Base-by-base conservation (phyloP, 2,888 invertebrate genomes). In the Trichogramma dendrolimi region DNA sequence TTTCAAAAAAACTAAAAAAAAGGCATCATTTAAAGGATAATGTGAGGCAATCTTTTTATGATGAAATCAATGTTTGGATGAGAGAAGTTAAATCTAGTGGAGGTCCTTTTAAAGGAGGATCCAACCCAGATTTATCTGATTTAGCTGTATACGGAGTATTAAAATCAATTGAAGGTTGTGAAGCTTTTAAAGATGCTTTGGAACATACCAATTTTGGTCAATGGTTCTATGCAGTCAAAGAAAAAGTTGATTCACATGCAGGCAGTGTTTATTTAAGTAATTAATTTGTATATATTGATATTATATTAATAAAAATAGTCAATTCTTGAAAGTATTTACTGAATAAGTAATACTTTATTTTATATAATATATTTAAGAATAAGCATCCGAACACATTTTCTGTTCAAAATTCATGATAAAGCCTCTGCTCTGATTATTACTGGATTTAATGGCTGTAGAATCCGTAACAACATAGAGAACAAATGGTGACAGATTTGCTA, bases 151-250 rank as follows among this genome's bases (percentile, higher is more conserved):
- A 88, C 75, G 97, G 97, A 1, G 87, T 94, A 4, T 82, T 97
- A 4, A 90, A 87, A 76, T 94, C 96, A 74, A 94, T 97, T 75
- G 95, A 97, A 80, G 96, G 96, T 0, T 96, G 96, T 73, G 79
- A 83, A 48, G 94, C 97, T 0, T 97, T 97, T 77, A 81, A 88
- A 70, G 97, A 97, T 77, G 81, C 91, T 52, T 77, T 89, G 44
- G 70, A 82, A 3, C 83, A 92, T 71, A 92, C 94, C 0, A 85
- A 87, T 55, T 87, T 96, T 56, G 85, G 85, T 46, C 79, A 75
- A 38, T 92, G 96, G 96, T 96, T 89, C 77, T 83, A 84, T 68
- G 82, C 84, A 7, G 89, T 92, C 78, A 90, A 90, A 72, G 81
- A 83, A 46, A 82, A 81, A 64, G 85, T 91, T 41, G 74, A 82